Percentiles rank a stretch among this genome's conserved stretches.
These are phyloP conservation scores for Monopis laevigella DNA, from an alignment of 2,888 invertebrate species.

Conservation along the genomic window DNA sequence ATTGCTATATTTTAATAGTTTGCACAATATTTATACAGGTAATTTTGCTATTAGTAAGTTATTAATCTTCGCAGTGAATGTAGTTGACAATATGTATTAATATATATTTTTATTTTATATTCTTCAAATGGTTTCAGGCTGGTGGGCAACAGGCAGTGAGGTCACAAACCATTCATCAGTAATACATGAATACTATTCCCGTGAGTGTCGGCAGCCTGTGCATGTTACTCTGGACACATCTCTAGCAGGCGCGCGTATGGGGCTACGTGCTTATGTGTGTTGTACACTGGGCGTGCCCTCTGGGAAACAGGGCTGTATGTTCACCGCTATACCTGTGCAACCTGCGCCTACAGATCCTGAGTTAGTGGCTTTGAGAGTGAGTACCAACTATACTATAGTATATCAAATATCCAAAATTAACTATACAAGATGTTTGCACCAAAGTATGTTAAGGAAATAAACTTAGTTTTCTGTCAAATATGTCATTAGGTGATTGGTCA, in stretches of 20 bases:
- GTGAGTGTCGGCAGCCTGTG: slow-evolving; percentile 93
- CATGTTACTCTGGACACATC: slow-evolving; percentile 96
- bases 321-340: slow-evolving; percentile 93
- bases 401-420: no score
- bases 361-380: slow-evolving; percentile 38
- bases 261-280: slow-evolving; percentile 92
- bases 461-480: no score
- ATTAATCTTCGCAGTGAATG: not conserved
- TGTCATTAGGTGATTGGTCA: no score
- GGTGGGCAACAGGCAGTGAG: slow-evolving; percentile 99
- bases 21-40: no score
- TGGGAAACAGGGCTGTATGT: slow-evolving; percentile 94
- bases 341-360: slow-evolving; percentile 93
- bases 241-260: slow-evolving; percentile 88
- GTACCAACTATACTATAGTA: no score
- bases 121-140: slow-evolving; percentile 75
- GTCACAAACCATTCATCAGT: slow-evolving; percentile 97
- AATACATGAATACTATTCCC: slow-evolving; percentile 96
- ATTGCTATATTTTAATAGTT: no score
- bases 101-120: no score
- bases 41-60: no score
- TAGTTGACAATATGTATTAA: not conserved
- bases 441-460: no score
- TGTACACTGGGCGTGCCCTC: slow-evolving; percentile 94
- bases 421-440: no score